phyloP scores from a whole-genome alignment of 2,888 invertebrate species.

The Anthophora plumipes region DNA sequence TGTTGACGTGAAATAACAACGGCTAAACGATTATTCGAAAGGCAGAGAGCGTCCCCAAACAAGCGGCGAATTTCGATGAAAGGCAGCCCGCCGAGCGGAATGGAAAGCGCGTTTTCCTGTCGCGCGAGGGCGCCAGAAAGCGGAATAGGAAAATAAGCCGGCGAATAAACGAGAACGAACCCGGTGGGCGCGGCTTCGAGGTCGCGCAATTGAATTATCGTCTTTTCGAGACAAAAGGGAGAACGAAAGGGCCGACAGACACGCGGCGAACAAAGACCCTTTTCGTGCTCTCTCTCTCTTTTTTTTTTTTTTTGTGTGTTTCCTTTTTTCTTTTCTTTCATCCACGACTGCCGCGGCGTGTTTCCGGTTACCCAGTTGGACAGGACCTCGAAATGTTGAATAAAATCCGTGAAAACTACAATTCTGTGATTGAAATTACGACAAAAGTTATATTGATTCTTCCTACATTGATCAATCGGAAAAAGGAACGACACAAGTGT shows the following conservation, averaged over 20 bases:
- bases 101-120: neutral
- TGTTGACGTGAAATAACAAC: neutral
- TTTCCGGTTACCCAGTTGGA: neutral
- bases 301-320: too few species aligned
- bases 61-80: constrained; percentile 12
- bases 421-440: neutral
- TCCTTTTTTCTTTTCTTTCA: too few species aligned
- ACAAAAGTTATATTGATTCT: too few species aligned
- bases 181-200: neutral
- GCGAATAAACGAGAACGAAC: constrained; percentile 3
- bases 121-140: neutral
- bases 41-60: neutral
- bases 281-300: neutral
- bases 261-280: constrained; percentile 6
- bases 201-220: constrained; percentile 13
- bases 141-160: neutral
- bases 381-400: neutral
- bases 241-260: neutral
- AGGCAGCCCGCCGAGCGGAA: neutral
- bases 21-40: constrained; percentile 10
- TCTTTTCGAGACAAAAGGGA: neutral
- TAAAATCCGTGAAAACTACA: neutral
- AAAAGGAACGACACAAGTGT: too few species aligned
- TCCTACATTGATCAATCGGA: too few species aligned
- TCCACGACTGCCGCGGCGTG: neutral